Conservation (phyloP, 2,113 vertebrate genomes). For the Genyomyrus donnyi region DNA sequence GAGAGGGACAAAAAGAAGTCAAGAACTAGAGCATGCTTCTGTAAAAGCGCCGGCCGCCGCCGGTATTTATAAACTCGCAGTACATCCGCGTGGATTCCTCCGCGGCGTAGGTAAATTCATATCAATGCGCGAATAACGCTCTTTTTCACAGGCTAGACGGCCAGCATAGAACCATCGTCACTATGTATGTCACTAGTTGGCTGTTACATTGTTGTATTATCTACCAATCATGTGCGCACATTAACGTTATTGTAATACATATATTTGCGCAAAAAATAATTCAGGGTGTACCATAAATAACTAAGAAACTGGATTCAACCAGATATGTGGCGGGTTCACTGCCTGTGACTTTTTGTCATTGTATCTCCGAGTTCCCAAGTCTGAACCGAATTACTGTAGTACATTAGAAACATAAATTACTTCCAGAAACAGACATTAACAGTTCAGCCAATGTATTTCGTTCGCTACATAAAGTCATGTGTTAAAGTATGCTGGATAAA, state of each 20-base stretch:
- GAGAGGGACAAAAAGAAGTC: rapidly evolving
- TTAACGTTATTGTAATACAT: background rate
- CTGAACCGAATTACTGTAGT: background rate
- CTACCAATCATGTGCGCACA: background rate
- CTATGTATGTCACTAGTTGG: background rate
- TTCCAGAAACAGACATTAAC: background rate
- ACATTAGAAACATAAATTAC: background rate
- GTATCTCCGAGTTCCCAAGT: background rate
- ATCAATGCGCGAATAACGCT: constrained; percentile 40
- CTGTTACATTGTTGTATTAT: background rate
- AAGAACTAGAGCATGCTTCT: background rate
- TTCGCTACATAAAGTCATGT: background rate
- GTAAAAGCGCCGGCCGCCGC: background rate
- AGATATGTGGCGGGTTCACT: background rate
- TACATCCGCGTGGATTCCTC: constrained; percentile 4
- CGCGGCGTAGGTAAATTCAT: background rate
- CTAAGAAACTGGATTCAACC: background rate
- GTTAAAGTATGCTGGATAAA: background rate
- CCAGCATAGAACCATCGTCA: background rate
- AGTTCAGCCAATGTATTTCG: background rate
- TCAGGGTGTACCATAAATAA: background rate
- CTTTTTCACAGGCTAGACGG: background rate
- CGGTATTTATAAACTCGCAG: constrained; percentile 15
- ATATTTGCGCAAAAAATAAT: background rate
- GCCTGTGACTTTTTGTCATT: background rate